phyloP scores from a whole-genome alignment of 2,113 vertebrate genomes.

The Rhabdornis inornatus region DNA sequence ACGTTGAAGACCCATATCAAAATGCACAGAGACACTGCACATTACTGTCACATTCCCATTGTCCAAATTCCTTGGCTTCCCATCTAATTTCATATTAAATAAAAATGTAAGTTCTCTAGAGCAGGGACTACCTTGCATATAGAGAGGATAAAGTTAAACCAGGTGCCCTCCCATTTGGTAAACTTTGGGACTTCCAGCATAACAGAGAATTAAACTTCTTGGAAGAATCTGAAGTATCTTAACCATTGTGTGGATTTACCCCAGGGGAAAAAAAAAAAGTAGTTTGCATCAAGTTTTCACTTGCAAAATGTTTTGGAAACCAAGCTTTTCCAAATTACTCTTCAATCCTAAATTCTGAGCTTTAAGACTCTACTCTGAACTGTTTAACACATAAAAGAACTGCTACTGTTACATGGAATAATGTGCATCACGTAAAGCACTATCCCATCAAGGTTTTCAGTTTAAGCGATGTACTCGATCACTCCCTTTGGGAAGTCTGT shows the following conservation, averaged over 20 bases:
- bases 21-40: neutral
- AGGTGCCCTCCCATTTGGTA: neutral
- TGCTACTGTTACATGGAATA: neutral
- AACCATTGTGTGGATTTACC: neutral
- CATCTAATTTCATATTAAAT: neutral
- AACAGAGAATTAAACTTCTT: neutral
- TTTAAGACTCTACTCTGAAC: neutral
- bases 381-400: neutral
- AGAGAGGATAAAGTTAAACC: neutral
- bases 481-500: neutral
- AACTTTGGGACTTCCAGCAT: neutral
- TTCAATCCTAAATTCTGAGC: neutral
- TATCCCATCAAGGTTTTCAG: neutral
- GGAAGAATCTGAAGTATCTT: neutral
- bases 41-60: neutral
- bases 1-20: neutral
- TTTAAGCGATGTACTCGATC: neutral
- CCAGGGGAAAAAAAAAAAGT: neutral
- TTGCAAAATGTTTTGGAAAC: neutral
- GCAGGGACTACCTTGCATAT: neutral
- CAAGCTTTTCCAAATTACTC: neutral
- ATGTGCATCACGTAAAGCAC: neutral
- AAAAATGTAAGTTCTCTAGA: neutral
- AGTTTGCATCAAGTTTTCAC: neutral
- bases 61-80: neutral